Percentiles rank a stretch among this genome's conserved stretches.
Conservation (phyloP, 2,797 vertebrate species). For the Cirrhinus mrigala region DNA sequence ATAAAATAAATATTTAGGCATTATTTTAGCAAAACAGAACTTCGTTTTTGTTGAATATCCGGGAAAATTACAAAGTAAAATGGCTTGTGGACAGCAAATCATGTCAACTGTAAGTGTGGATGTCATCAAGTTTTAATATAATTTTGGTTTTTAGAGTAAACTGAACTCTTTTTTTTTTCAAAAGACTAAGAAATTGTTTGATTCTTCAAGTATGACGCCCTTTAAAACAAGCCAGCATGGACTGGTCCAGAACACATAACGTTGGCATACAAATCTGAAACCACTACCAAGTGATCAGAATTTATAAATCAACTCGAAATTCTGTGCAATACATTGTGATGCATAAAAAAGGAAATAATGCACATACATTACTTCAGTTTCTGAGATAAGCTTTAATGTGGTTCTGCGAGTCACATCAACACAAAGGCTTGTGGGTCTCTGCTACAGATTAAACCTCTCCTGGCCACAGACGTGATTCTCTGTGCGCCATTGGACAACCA, state of each 20-base stretch:
- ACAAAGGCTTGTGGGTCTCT: conserved; percentile 67
- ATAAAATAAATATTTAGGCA: background rate
- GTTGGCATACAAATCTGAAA: background rate
- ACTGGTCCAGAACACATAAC: background rate
- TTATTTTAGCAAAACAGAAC: background rate
- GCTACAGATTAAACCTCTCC: conserved; percentile 68
- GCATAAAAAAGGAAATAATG: background rate
- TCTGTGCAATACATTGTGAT: background rate
- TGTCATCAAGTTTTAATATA: background rate
- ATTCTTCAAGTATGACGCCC: background rate
- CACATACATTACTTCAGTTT: conserved; percentile 56
- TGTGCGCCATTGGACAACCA: conserved; percentile 68
- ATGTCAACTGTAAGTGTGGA: background rate
- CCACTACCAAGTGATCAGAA: background rate
- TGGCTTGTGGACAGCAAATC: background rate
- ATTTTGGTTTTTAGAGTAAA: background rate
- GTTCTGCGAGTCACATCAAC: conserved; percentile 66
- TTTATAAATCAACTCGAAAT: background rate
- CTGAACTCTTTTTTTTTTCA: background rate
- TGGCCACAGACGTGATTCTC: conserved; percentile 49
- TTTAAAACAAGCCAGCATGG: background rate
- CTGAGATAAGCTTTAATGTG: conserved; percentile 76
- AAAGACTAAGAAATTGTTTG: background rate
- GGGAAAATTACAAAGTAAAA: background rate
- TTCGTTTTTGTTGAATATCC: background rate